Base-by-base conservation (phyloP, 2,888 invertebrate species). In the Cyaniris semiargus region DNA sequence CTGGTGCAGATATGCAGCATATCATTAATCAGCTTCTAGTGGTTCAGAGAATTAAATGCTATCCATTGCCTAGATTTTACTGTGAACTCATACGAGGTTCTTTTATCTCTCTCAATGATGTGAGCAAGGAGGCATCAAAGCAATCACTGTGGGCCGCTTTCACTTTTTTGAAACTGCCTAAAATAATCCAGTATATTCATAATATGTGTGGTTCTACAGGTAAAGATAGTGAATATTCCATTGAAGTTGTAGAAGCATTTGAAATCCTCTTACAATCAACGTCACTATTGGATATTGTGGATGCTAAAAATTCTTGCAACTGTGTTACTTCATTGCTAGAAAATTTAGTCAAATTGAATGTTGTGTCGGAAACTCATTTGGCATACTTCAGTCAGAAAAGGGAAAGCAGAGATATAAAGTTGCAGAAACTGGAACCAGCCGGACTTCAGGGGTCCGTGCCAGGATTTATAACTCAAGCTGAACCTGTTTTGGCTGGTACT, bases 81-180 rank as follows among this genome's bases (percentile, higher is more conserved):
- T 97, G 97, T 86, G 98, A 99, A 94, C 95, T 99, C 48, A 97
- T 98, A 82, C 95, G 98, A 80, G 97, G 98, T 0, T 97, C 98
- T 84, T 96, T 98, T 79, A 96, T 98, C 85, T 97, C 98, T n/a
- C 90, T 99, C 5, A 97, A 98, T 84, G 98, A 98, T 88, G 97
- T 97, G 0, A 96, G 96, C 76, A 97, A 97, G 82, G 97, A 97
- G 71, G 89, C 94, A 1, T 95, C 96, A 10, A 97, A 97, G 82
- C 98, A 98, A 84, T 96, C 98, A 5, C 96, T 98, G 84, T 98
- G 98, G 98, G 98, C 98, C 18, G 98, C 98, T 13, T 98, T 98
- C 86, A 97, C 97, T 0, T 98, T 98, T 86, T 95, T 99, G 10
- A 98, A 98, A 94, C 96, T 98, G 76, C 98, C 98, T 0, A 96